These are phyloP conservation scores for Entelurus aequoreus DNA, from an alignment of 2,113 vertebrate genomes.

Conservation along the genomic window DNA sequence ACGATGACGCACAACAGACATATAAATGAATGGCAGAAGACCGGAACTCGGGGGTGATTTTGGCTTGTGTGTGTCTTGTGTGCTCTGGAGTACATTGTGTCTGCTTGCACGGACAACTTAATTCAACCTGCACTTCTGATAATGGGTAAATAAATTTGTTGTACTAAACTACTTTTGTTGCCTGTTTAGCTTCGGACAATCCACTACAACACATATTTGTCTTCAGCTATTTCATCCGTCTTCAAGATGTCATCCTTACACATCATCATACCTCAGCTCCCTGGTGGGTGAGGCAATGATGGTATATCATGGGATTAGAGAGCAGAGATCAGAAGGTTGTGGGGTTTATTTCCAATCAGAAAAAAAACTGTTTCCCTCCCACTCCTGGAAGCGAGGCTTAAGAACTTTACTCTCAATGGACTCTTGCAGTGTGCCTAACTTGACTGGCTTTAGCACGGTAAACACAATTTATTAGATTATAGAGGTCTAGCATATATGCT, in stretches of 20 bases:
- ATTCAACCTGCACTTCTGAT: too few species aligned
- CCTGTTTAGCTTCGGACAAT: too few species aligned
- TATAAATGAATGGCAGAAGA: too few species aligned
- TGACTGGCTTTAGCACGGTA: slow-evolving; percentile 56
- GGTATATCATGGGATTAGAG: not conserved
- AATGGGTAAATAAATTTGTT: too few species aligned
- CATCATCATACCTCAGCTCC: slow-evolving; percentile 35
- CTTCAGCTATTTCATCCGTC: too few species aligned
- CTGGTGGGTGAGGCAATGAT: slow-evolving; percentile 16
- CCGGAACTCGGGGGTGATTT: too few species aligned
- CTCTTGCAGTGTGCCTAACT: slow-evolving; percentile 52
- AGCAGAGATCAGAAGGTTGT: slow-evolving; percentile 33
- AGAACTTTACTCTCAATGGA: slow-evolving; percentile 41
- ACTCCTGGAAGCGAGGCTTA: slow-evolving; percentile 43
- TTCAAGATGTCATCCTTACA: slow-evolving; percentile 16
- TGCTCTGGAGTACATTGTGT: too few species aligned
- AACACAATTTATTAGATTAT: slow-evolving; percentile 65
- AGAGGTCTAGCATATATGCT: slow-evolving; percentile 47
- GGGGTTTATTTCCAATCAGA: slow-evolving; percentile 26
- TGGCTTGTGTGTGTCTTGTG: too few species aligned
- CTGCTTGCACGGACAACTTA: too few species aligned
- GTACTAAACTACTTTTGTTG: too few species aligned
- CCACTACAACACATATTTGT: too few species aligned
- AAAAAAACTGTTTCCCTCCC: slow-evolving; percentile 37
- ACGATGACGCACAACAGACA: too few species aligned